Evolutionary conservation across 2,888 invertebrate species (phyloP), one percentile per base, ranked within the genome.

Genomic region (Eremobia ochroleuca): DNA sequence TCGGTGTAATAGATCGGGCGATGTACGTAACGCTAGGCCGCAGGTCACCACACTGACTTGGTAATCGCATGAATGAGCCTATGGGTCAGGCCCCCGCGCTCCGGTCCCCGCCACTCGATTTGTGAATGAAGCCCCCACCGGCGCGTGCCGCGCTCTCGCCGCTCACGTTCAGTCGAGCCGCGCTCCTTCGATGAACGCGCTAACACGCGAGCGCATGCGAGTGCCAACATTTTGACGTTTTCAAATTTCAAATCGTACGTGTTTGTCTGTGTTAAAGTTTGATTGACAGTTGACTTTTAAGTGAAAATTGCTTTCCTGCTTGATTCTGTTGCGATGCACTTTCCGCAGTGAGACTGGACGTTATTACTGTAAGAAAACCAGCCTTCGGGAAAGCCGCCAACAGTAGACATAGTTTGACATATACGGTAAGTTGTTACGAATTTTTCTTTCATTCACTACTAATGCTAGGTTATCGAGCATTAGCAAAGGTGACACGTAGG

Each of bases 121-220:
- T 95, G 96, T 97, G 96, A 97, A 97, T 97, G 97, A 95, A 96
- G 93, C 94, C 94, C 95, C 95, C 94, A 92, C 94, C 94, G 95
- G 96, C 95, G 94, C 95, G 96, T 95, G 96, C 96, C 94, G 93
- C 90, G 87, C 83, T 88, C 88, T 92, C 88, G 90, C 92, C 92
- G 93, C 92, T 92, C 92, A 90, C 93, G 92, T 88, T 96, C 95
- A 96, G 96, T 96, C 95, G 96, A 94, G 94, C 93, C 91, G 93
- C 95, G 96, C 95, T 94, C 93, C 91, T 92, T 92, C 93, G 92
- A 91, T 92, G 94, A 93, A 92, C 94, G 96, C 96, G 93, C 93
- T 84, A 91, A 89, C 92, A 94, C 96, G 94, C 94, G 95, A 94
- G 93, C 94, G 95, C 95, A 94, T 91, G 93, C 90, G 89, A 89